Conservation (phyloP, 1,140 invertebrate species). For the Neodiprion pinetum region DNA sequence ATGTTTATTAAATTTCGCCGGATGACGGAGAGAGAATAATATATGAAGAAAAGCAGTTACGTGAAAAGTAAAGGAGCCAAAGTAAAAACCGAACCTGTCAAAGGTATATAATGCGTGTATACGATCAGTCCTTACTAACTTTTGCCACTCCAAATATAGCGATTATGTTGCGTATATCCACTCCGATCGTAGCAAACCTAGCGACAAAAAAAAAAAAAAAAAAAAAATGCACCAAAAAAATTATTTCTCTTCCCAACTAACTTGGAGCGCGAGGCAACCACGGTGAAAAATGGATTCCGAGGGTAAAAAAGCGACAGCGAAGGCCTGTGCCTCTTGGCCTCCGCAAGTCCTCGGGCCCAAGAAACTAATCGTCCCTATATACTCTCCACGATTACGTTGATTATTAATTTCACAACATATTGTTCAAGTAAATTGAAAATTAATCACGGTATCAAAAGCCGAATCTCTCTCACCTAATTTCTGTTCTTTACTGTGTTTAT, state of each 20-base stretch:
- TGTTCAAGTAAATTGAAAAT: background rate
- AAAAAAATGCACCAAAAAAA: too few species aligned
- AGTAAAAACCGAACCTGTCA: background rate
- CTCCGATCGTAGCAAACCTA: background rate
- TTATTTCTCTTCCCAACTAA: background rate
- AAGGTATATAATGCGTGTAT: background rate
- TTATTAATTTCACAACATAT: background rate
- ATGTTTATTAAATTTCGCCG: constrained; percentile 29
- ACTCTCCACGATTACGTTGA: background rate
- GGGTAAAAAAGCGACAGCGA: constrained; percentile 7
- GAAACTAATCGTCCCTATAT: background rate
- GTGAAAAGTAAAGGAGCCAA: background rate
- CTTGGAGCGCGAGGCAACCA: background rate
- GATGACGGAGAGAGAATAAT: background rate
- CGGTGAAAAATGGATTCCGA: background rate
- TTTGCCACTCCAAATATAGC: background rate
- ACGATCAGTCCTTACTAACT: background rate
- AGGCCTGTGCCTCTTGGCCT: constrained; percentile 1
- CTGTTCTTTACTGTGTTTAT: background rate
- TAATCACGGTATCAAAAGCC: background rate
- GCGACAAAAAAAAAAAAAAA: too few species aligned
- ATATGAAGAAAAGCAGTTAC: background rate
- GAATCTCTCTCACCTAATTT: background rate
- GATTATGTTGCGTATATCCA: background rate
- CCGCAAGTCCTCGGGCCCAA: background rate